These are phyloP conservation scores for Acrobasis suavella DNA, from an alignment of 2,888 invertebrate species.

Conservation along the genomic window DNA sequence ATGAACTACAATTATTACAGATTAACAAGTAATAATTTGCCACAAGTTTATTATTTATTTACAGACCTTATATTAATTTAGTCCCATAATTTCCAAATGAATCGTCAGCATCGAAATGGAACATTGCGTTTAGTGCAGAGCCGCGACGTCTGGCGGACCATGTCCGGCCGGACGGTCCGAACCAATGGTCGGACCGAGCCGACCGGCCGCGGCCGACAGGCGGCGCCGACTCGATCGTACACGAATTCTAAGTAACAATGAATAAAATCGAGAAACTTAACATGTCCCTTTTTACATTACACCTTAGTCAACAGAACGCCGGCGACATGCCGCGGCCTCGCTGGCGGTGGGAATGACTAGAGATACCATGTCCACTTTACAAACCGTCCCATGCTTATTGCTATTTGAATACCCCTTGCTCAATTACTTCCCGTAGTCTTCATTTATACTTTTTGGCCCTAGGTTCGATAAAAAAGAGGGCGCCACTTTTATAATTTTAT, in stretches of 20 bases:
- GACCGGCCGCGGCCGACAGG: constrained; percentile 24
- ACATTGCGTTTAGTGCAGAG: constrained; percentile 35
- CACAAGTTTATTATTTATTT: constrained; percentile 79
- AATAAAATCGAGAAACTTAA: constrained; percentile 73
- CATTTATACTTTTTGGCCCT: no score
- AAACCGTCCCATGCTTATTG: not conserved
- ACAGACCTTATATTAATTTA: constrained; percentile 79
- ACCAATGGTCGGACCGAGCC: constrained; percentile 23
- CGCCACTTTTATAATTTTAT: no score
- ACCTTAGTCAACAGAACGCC: constrained; percentile 32
- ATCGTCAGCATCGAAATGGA: constrained; percentile 54
- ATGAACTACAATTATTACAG: constrained; percentile 65
- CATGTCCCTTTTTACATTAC: constrained; percentile 40
- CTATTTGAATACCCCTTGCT: no score
- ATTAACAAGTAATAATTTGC: constrained; percentile 79
- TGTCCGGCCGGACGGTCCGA: constrained; percentile 19
- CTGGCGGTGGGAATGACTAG: constrained; percentile 5
- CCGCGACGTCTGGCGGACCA: constrained; percentile 7
- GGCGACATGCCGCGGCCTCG: constrained; percentile 18
- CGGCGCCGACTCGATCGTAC: constrained; percentile 24
- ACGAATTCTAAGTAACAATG: constrained; percentile 48
- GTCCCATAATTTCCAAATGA: constrained; percentile 79
- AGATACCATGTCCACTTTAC: not conserved
- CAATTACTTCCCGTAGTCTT: no score
- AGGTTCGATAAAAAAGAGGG: no score